Percentiles rank a stretch among this genome's conserved stretches.
Evolutionary conservation across 2,888 invertebrate species (phyloP).

Genomic region (Ormyrus labotus): DNA sequence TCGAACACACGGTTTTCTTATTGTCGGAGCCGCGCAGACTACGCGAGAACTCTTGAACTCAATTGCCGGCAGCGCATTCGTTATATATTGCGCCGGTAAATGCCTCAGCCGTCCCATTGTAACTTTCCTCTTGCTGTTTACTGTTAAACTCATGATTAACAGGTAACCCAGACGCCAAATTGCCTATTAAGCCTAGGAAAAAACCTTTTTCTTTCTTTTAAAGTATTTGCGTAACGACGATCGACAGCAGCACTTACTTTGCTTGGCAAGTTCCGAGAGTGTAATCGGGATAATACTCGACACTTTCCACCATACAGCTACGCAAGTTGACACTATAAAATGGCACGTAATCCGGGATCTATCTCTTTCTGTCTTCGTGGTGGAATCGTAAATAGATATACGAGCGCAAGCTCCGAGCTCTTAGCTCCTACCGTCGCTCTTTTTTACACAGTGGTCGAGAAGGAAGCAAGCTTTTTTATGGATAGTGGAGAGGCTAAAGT

Average conservation of each 20-base stretch:
- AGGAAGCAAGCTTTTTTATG: slow-evolving; percentile 13
- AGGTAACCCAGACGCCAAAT: slow-evolving; percentile 39
- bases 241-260: not conserved
- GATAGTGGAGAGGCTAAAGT: not conserved
- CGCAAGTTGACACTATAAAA: slow-evolving; percentile 34
- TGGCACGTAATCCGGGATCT: slow-evolving; percentile 21
- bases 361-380: not conserved
- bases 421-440: not conserved
- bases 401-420: not conserved
- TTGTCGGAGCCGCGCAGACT: slow-evolving; percentile 60
- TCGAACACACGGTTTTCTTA: slow-evolving; percentile 64
- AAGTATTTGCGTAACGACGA: not conserved
- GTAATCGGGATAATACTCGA: slow-evolving; percentile 34
- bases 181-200: slow-evolving; percentile 33
- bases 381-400: slow-evolving; percentile 42
- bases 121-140: slow-evolving; percentile 49
- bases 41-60: slow-evolving; percentile 53
- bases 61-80: slow-evolving; percentile 39
- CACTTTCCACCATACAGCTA: not conserved
- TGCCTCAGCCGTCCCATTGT: not conserved
- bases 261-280: not conserved
- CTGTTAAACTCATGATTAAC: slow-evolving; percentile 40
- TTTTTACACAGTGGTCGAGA: not conserved
- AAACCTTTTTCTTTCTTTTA: not conserved
- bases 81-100: slow-evolving; percentile 6